Evolutionary conservation across 2,888 invertebrate species (phyloP), one percentile per base, ranked within the genome.

Genomic region (Andrena hattorfiana): DNA sequence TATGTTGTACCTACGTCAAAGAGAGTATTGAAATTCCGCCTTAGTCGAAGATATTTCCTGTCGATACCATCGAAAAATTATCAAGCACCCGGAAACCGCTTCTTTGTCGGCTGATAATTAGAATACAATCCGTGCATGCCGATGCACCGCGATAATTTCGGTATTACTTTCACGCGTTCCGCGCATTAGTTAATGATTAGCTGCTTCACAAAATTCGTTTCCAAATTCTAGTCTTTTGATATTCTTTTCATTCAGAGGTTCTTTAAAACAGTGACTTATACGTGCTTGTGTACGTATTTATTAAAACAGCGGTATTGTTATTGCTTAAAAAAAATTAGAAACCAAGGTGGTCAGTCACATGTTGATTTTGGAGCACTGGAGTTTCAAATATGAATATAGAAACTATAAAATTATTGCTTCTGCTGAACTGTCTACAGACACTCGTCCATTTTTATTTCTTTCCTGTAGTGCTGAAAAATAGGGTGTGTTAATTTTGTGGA

Each of bases 21-120:
- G 23, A 30, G 42, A 77, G 30, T 56, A 81, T 81, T 78, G 54
- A 77, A 59, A 81, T 81, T 77, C 72, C 23, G 56, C 6, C 32
- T 56, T 2, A 60, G 20, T 16, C 56, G 42, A 3, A 51, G 64
- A 83, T 72, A 68, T 73, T 77, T 83, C 83, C 76, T 76, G 76
- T 42, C 20, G 76, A 73, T 80, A 80, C 8, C 30, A 68, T 80
- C 82, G 10, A 71, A 49, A 81, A 66, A 69, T 76, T 80, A 68
- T 16, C 54, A 20, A 32, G 30, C 59, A 72, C 74, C 72, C 67
- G 80, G 68, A 80, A 83, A 80, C 51, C 8, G 70, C 48, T 51
- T 20, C 82, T 83, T 83, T 80, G 75, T 76, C 81, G 81, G 76
- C 56, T 23, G 30, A 66, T 76, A 42, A 76, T 83, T 77, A 83